A percentile compares a stretch with the other conserved stretches of the same genome.
These are phyloP conservation scores for Petrophora chlorosata DNA, from an alignment of 2,888 invertebrate species.

Conservation along the genomic window DNA sequence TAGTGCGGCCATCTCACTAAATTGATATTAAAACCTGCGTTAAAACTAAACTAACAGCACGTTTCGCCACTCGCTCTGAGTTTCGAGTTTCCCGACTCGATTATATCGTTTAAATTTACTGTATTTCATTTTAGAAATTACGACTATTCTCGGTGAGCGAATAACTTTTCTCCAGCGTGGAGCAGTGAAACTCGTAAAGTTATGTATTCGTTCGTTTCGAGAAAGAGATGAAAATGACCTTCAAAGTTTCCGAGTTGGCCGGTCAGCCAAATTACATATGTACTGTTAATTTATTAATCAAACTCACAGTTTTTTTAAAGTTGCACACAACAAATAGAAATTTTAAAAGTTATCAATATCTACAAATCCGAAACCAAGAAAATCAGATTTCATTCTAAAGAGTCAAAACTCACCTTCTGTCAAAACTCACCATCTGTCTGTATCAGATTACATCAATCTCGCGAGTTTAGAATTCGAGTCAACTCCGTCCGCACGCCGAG, in stretches of 20 bases:
- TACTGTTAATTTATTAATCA: too few relatives aligned
- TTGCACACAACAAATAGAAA: too few relatives aligned
- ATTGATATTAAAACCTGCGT: slow-evolving; percentile 33
- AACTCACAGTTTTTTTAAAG: too few relatives aligned
- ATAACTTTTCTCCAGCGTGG: background rate
- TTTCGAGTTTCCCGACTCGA: slow-evolving; percentile 21
- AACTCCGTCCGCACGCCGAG: too few relatives aligned
- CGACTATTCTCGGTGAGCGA: background rate
- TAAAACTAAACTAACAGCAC: slow-evolving; percentile 31
- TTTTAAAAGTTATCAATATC: too few relatives aligned
- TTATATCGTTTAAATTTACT: slow-evolving; percentile 27
- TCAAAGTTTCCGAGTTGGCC: too few relatives aligned
- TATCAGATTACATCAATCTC: background rate
- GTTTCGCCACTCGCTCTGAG: slow-evolving; percentile 20
- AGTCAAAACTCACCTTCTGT: background rate
- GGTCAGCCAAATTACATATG: too few relatives aligned
- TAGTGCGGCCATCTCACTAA: slow-evolving; percentile 11
- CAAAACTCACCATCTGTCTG: background rate
- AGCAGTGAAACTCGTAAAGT: too few relatives aligned
- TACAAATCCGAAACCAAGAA: background rate
- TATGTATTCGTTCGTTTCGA: too few relatives aligned
- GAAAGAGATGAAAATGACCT: too few relatives aligned
- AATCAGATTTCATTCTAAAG: background rate
- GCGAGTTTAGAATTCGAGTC: background rate
- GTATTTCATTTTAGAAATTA: slow-evolving; percentile 19